A percentile compares a stretch with the other conserved stretches of the same genome.
phyloP scores from a whole-genome alignment of 2,888 invertebrate species.

The Neoascia interrupta region DNA sequence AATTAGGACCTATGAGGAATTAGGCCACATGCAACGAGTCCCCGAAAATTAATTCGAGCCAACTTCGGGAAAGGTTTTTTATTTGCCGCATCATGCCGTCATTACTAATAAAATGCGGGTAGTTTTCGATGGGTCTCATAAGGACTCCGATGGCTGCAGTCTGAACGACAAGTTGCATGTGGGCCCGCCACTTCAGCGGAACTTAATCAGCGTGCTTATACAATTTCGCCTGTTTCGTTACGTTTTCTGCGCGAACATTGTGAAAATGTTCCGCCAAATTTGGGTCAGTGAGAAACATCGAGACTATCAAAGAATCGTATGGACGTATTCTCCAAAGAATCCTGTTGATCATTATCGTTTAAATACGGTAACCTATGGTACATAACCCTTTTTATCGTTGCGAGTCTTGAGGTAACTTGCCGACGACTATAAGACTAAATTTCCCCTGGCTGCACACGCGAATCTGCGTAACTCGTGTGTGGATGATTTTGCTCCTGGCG shows the following conservation, averaged over 20 bases:
- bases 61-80: no score
- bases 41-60: no score
- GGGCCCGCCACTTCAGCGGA: conserved; percentile 28
- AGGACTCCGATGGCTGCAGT: no score
- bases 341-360: neutral
- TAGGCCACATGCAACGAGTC: no score
- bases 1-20: no score
- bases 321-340: neutral
- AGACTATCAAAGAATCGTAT: neutral
- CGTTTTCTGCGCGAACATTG: conserved; percentile 29
- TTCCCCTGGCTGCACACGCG: neutral
- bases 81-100: no score
- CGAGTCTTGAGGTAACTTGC: neutral
- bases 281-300: conserved; percentile 20
- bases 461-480: neutral
- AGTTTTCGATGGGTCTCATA: no score
- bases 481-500: neutral
- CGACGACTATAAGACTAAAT: neutral
- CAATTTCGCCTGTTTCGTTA: conserved; percentile 47
- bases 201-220: conserved; percentile 49
- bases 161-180: neutral
- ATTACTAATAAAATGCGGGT: no score
- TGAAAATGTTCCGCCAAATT: conserved; percentile 61
- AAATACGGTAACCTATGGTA: neutral
- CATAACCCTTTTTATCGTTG: neutral